Conservation (phyloP, 2,113 vertebrate species). For the Glaucidium brasilianum region DNA sequence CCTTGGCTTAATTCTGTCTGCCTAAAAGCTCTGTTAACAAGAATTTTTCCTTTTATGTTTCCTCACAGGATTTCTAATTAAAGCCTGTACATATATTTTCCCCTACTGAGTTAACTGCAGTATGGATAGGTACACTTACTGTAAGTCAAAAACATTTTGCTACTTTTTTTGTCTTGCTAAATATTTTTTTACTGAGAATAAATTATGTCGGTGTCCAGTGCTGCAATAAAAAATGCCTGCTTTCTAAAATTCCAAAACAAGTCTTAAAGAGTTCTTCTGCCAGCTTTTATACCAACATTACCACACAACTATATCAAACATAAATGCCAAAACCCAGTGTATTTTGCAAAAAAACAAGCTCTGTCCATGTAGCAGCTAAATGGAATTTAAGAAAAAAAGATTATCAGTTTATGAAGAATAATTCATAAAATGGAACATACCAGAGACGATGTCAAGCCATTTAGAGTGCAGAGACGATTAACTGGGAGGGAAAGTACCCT, state of each 20-base stretch:
- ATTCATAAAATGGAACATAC: neutral
- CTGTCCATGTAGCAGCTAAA: neutral
- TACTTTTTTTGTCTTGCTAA: too few species aligned
- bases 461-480: neutral
- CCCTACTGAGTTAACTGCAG: neutral
- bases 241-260: too few species aligned
- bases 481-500: neutral
- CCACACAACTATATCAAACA: neutral
- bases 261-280: too few species aligned
- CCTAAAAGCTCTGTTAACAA: neutral
- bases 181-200: too few species aligned
- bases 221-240: too few species aligned
- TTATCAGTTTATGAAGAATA: neutral
- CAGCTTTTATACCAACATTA: too few species aligned
- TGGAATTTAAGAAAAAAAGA: neutral
- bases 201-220: too few species aligned
- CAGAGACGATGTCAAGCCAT: rapidly evolving
- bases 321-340: neutral
- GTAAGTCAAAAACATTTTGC: too few species aligned
- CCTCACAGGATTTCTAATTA: neutral
- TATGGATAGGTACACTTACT: neutral
- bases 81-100: neutral
- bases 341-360: neutral
- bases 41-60: neutral
- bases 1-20: neutral